Evolutionary conservation across 2,888 invertebrate genomes (phyloP).

Genomic region (Pecten maximus): DNA sequence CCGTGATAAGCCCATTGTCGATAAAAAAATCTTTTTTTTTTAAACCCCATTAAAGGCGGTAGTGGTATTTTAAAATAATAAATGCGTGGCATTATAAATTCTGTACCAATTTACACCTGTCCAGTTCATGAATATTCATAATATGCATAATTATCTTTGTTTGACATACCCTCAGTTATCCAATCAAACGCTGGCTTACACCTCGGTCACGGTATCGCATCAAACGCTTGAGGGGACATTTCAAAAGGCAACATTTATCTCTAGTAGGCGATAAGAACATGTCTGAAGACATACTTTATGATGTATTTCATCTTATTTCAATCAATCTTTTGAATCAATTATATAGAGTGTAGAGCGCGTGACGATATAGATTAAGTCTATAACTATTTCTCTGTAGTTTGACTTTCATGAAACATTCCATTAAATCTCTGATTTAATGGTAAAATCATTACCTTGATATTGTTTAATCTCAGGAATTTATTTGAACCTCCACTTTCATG

Average conservation of each 20-base stretch:
- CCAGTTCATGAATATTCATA: background rate
- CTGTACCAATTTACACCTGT: background rate
- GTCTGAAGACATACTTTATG: background rate
- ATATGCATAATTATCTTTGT: background rate
- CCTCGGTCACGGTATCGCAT: background rate
- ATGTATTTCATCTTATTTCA: background rate
- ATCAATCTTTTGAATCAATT: background rate
- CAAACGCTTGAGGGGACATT: background rate
- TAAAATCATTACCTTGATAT: background rate
- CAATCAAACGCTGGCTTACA: background rate
- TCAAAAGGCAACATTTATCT: slow-evolving; percentile 5
- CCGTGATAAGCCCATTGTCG: no score
- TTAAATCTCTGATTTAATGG: background rate
- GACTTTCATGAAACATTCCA: background rate
- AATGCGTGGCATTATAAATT: no score
- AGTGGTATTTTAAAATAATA: no score
- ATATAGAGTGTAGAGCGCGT: background rate
- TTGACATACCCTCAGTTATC: background rate
- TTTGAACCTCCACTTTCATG: background rate
- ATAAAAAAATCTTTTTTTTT: no score
- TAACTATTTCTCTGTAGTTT: background rate
- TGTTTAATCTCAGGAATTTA: background rate
- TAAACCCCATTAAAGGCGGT: no score
- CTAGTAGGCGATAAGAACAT: background rate
- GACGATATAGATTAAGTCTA: background rate